Conservation (phyloP, 2,797 vertebrate genomes). For the Nasua narica region DNA sequence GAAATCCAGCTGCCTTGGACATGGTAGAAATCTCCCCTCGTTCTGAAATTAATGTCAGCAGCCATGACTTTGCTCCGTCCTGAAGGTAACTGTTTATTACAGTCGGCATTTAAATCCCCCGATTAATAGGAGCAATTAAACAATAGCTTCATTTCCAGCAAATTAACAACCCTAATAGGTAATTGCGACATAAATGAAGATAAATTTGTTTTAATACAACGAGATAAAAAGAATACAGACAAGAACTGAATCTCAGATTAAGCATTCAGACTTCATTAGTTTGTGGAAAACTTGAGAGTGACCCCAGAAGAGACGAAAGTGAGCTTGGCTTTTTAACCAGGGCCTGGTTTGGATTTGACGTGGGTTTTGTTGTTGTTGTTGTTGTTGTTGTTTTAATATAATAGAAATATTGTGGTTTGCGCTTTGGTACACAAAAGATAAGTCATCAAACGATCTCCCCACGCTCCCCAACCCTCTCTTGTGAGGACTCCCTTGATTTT, state of each 20-base stretch:
- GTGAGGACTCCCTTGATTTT: accelerated
- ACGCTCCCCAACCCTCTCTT: neutral
- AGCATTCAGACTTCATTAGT: constrained; percentile 34
- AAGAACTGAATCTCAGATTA: constrained; percentile 62
- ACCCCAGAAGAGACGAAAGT: neutral
- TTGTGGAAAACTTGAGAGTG: constrained; percentile 20
- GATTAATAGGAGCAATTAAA: constrained; percentile 91
- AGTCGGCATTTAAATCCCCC: constrained; percentile 86
- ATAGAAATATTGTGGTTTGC: accelerated
- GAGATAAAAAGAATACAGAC: constrained; percentile 77
- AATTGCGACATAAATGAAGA: constrained; percentile 83
- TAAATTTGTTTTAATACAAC: constrained; percentile 81
- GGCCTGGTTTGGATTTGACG: too few relatives aligned
- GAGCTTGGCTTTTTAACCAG: neutral
- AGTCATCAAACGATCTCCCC: neutral
- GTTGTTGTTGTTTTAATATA: neutral
- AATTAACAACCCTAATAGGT: constrained; percentile 83
- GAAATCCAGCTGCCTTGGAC: neutral
- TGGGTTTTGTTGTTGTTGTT: neutral
- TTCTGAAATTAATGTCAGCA: constrained; percentile 19
- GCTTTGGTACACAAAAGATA: accelerated
- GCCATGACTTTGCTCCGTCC: constrained; percentile 83
- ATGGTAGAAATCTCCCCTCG: neutral
- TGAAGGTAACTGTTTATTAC: constrained; percentile 93
- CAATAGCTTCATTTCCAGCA: constrained; percentile 87